Evolutionary conservation across 2,797 vertebrate genomes (phyloP).

Genomic region (Danio choprae): DNA sequence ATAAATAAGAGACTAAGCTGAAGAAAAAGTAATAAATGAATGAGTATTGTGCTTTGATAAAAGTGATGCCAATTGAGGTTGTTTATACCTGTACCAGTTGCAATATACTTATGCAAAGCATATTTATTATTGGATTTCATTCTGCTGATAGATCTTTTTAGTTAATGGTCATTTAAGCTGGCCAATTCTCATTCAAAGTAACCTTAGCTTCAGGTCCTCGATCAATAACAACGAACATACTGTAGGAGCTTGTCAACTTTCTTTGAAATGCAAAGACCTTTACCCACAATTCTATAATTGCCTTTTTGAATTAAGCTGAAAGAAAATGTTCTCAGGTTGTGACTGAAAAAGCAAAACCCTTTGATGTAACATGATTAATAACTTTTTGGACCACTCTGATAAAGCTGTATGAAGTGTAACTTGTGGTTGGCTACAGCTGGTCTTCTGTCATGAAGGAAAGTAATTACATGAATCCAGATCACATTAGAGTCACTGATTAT

Average conservation of each 20-base stretch:
- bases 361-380: constrained; percentile 10
- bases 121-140: not conserved
- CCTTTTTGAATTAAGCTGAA: not conserved
- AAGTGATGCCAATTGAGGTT: not conserved
- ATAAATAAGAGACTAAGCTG: no score
- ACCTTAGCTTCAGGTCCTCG: not conserved
- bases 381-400: not conserved
- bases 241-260: not conserved
- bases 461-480: constrained; percentile 44
- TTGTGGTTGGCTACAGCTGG: not conserved
- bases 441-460: constrained; percentile 14
- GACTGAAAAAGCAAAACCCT: not conserved
- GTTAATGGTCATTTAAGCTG: not conserved
- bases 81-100: not conserved
- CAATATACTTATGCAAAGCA: no score
- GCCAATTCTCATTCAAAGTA: not conserved
- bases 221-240: not conserved
- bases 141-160: not conserved
- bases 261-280: not conserved
- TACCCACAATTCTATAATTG: not conserved
- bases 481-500: constrained; percentile 62
- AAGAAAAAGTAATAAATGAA: no score
- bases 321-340: constrained; percentile 9
- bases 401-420: not conserved
- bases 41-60: not conserved